These are phyloP conservation scores for Caenorhabditis sp. DNA, from an alignment of 2,888 invertebrate genomes.

Conservation along the genomic window DNA sequence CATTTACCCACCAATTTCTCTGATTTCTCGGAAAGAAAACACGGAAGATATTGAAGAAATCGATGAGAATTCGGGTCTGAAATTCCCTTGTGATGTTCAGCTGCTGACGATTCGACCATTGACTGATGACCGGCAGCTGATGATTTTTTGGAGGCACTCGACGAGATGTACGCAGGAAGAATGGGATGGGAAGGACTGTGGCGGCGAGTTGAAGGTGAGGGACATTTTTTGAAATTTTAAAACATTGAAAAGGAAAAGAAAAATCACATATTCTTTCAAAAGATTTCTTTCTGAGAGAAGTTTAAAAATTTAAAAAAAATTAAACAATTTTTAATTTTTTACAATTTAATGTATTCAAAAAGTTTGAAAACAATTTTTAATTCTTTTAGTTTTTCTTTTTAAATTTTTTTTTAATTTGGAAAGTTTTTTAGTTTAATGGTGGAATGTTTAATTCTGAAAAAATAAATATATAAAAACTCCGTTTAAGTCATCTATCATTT, in stretches of 20 bases:
- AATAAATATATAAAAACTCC: too few relatives aligned
- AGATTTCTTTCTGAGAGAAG: background rate
- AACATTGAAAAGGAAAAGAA: background rate
- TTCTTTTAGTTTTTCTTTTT: too few relatives aligned
- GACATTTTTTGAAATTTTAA: background rate
- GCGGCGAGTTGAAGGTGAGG: conserved; percentile 37
- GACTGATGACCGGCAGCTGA: conserved; percentile 34
- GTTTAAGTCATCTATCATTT: too few relatives aligned
- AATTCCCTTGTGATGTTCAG: conserved; percentile 71
- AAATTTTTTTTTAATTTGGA: too few relatives aligned
- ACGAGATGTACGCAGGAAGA: background rate
- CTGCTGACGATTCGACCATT: conserved; percentile 65
- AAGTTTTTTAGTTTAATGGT: too few relatives aligned
- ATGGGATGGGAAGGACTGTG: conserved; percentile 14
- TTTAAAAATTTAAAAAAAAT: background rate
- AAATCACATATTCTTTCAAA: background rate
- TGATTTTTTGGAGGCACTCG: conserved; percentile 61
- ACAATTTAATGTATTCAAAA: background rate
- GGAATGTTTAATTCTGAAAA: too few relatives aligned
- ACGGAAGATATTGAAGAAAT: conserved; percentile 28
- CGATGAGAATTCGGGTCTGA: conserved; percentile 25
- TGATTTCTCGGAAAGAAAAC: conserved; percentile 20
- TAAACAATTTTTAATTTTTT: background rate
- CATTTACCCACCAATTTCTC: conserved; percentile 51
- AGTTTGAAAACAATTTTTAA: background rate